Evolutionary conservation across 2,797 vertebrate genomes (phyloP), one percentile per base, ranked within the genome.

Genomic region (Philypnodon macrostomus): DNA sequence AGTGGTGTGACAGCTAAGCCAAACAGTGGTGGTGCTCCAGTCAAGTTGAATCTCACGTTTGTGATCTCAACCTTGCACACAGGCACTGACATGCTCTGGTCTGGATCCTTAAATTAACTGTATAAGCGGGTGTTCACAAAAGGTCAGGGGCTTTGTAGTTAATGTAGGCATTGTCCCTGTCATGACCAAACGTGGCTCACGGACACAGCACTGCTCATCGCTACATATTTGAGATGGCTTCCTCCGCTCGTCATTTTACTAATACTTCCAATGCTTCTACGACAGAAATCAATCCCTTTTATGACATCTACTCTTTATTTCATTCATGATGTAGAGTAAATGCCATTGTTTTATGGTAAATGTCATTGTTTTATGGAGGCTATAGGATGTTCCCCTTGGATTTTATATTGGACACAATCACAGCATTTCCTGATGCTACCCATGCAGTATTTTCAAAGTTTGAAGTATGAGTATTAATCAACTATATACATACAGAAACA

Each of bases 51-150:
- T 82, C 56, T 74, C 59, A 34, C 59, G 53, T 73, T 64, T 56
- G 70, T 52, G 56, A 63, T 53, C 23, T 52, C 53, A 77, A 64
- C 46, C 32, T 58, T 67, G 70, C 56, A 34, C 71, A 75, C 77
- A 77, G 47, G 74, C 76, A 67, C 67, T 73, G 80, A 80, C 82
- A 81, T 55, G 77, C 61, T 9, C 59, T 47, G 52, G 62, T 71
- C 53, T 52, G 29, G 58, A 41, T 60, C 73, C 67, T 77, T 39
- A 78, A 79, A 79, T 81, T 80, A 84, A 72, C 59, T 70, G 60
- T 50, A 58, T 42, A 16, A 79, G 55, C 36, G 40, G 60, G 66
- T 75, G 75, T 75, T 79, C 14, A 4, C 52, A 12, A 79, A 72
- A 73, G 70, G 66, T 74, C 75, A 59, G 38, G 4, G 40, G 37